Percentiles rank a stretch among this genome's conserved stretches.
Conservation (phyloP, 30 jellyfish, hydroid and myxozoan species). For the Cassiopea xamachana region DNA sequence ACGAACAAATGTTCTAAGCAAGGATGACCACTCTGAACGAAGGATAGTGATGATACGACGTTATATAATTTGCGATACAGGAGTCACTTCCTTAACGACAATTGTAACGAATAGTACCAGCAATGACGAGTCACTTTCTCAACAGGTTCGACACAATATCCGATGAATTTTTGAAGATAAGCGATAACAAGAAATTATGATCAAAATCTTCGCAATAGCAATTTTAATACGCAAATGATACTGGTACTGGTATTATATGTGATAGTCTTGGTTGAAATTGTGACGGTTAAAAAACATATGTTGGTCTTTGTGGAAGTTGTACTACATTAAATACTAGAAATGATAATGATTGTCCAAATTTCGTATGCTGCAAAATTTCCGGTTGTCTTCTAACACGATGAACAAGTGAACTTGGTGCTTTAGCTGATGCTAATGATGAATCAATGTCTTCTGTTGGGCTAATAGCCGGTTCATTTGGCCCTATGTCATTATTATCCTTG, state of each 20-base stretch:
- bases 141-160: neutral
- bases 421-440: constrained; percentile 23
- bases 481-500: constrained; percentile 3
- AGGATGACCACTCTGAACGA: constrained; percentile 1
- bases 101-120: neutral
- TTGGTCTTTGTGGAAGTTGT: constrained; percentile 32
- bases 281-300: constrained; percentile 18
- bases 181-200: neutral
- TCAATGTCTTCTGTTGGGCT: constrained; percentile 15
- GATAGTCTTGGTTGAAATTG: constrained; percentile 19
- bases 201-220: neutral
- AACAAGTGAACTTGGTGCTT: constrained; percentile 30
- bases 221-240: neutral
- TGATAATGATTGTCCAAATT: constrained; percentile 26
- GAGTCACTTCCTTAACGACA: neutral
- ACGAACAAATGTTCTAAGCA: constrained; percentile 5
- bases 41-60: constrained; percentile 4
- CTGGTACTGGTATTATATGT: constrained; percentile 1
- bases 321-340: constrained; percentile 15
- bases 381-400: constrained; percentile 20
- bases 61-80: neutral
- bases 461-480: constrained; percentile 30
- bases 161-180: neutral
- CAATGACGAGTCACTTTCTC: constrained; percentile 8
- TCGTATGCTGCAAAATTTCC: constrained; percentile 18